Conservation (phyloP, 2,888 invertebrate genomes). For the Bombylius discolor region DNA sequence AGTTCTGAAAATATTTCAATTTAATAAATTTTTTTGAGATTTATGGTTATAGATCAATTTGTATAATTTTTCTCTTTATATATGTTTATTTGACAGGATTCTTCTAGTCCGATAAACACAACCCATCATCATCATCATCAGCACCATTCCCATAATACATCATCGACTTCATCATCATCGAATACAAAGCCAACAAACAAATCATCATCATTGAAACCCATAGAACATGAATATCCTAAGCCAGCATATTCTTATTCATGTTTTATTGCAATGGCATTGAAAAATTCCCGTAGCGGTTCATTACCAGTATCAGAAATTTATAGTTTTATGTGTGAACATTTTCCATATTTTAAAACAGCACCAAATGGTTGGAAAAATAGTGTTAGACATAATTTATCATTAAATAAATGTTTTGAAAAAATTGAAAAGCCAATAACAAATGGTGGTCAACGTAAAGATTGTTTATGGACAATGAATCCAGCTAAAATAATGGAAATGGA, state of each 20-base stretch:
- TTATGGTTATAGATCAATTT: no score
- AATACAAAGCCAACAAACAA: no score
- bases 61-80: no score
- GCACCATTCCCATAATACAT: neutral
- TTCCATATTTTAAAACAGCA: constrained; percentile 96
- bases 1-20: no score
- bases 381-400: constrained; percentile 88
- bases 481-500: constrained; percentile 93
- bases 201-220: neutral
- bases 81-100: constrained; percentile 32
- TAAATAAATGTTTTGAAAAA: constrained; percentile 98
- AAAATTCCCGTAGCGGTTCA: constrained; percentile 88
- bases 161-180: no score
- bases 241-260: constrained; percentile 97
- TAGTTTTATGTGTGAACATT: constrained; percentile 97
- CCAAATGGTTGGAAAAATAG: constrained; percentile 99
- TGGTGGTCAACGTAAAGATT: constrained; percentile 72
- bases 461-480: constrained; percentile 95
- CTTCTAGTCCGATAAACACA: constrained; percentile 34
- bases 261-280: constrained; percentile 93
- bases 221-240: constrained; percentile 60
- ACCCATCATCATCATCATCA: neutral
- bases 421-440: constrained; percentile 88
- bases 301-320: constrained; percentile 97
- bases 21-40: no score